These are phyloP conservation scores for Hemiscyllium ocellatum DNA, from an alignment of 2,113 vertebrate genomes.

Conservation along the genomic window DNA sequence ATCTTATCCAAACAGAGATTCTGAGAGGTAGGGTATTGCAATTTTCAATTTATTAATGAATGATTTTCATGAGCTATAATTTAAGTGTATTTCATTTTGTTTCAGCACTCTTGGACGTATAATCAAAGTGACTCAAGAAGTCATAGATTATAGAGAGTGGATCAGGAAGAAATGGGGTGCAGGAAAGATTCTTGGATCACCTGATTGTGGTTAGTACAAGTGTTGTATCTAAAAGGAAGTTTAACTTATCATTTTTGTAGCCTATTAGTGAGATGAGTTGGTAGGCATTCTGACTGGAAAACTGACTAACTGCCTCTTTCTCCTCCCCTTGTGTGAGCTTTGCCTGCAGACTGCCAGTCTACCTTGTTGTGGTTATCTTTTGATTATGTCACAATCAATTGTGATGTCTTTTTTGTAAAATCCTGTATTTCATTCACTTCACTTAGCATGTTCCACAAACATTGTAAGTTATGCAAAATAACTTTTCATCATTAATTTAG, in stretches of 20 bases:
- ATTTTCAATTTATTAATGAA: not conserved
- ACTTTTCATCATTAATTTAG: not conserved
- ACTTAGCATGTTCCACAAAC: not conserved
- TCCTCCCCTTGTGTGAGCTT: not conserved
- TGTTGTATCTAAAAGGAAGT: not conserved
- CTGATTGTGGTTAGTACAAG: conserved; percentile 27
- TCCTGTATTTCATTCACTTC: not conserved
- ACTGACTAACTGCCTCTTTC: not conserved
- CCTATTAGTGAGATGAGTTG: not conserved
- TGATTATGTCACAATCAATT: not conserved
- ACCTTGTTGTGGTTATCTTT: not conserved
- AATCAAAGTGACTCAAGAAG: conserved; percentile 34
- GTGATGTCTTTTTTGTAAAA: not conserved
- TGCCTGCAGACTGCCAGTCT: not conserved
- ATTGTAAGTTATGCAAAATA: not conserved
- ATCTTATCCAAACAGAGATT: conserved; percentile 38
- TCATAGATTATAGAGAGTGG: conserved; percentile 35
- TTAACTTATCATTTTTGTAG: not conserved
- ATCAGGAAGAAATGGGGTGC: conserved; percentile 32
- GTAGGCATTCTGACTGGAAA: not conserved
- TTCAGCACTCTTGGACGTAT: conserved; percentile 34
- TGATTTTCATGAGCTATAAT: not conserved
- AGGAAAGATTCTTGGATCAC: not conserved
- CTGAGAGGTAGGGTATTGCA: conserved; percentile 24
- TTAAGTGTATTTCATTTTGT: not conserved